phyloP scores from a whole-genome alignment of 2,888 invertebrate genomes.

The Drosophila antonietae region DNA sequence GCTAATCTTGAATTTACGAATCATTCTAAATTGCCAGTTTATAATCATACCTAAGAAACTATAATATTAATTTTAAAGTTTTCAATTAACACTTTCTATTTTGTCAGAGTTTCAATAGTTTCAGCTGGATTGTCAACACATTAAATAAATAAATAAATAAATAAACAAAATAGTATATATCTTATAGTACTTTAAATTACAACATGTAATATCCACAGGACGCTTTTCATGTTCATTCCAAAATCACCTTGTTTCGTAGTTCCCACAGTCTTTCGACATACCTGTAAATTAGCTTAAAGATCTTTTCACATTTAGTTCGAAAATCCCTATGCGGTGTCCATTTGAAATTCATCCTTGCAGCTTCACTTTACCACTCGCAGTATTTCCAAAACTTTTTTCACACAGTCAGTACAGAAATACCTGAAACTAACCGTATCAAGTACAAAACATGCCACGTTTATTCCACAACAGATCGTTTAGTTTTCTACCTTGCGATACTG shows the following conservation, averaged over 20 bases:
- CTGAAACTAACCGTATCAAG: slow-evolving; percentile 39
- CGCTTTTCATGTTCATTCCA: neutral
- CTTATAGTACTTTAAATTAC: neutral
- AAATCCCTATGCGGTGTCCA: slow-evolving; percentile 21
- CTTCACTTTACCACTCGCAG: slow-evolving; percentile 14
- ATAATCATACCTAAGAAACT: no score
- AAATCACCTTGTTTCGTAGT: neutral
- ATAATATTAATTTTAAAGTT: no score
- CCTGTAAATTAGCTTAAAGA: neutral
- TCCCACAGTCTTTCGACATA: slow-evolving; percentile 6
- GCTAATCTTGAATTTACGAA: no score
- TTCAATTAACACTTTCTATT: no score
- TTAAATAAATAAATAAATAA: no score
- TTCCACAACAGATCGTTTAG: slow-evolving; percentile 17
- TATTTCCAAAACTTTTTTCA: slow-evolving; percentile 19
- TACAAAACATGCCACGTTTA: slow-evolving; percentile 42
- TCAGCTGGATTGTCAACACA: no score
- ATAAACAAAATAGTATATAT: neutral
- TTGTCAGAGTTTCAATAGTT: no score
- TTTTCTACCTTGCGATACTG: slow-evolving; percentile 10
- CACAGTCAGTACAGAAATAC: slow-evolving; percentile 1
- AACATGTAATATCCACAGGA: neutral
- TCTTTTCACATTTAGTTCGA: neutral
- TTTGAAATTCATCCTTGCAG: neutral
- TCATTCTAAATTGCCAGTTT: no score